Conservation (phyloP, 2,888 invertebrate species). For the Synergus gifuensis region DNA sequence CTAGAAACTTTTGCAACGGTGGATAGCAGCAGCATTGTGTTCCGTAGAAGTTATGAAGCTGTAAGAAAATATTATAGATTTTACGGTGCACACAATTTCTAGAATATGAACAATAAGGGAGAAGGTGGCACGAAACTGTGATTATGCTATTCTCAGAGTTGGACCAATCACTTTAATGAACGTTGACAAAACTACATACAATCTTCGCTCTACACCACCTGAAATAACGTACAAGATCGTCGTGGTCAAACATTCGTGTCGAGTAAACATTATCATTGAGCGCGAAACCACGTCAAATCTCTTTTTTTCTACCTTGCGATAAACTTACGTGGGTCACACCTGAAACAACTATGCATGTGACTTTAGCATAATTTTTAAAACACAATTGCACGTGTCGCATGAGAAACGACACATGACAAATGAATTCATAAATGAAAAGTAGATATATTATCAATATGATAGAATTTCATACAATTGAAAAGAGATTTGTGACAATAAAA, state of each 20-base stretch:
- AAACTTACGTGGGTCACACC: slow-evolving; percentile 47
- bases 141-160: slow-evolving; percentile 52
- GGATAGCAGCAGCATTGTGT: background rate
- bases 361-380: slow-evolving; percentile 12
- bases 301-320: slow-evolving; percentile 48
- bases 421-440: background rate
- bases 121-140: background rate
- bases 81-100: background rate
- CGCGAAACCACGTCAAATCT: slow-evolving; percentile 62
- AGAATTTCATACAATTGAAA: background rate
- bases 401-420: background rate
- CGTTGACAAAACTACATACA: slow-evolving; percentile 68
- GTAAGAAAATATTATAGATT: slow-evolving; percentile 6
- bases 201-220: slow-evolving; percentile 65
- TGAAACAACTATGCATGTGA: slow-evolving; percentile 53
- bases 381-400: slow-evolving; percentile 1
- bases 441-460: slow-evolving; percentile 5
- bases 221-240: slow-evolving; percentile 70
- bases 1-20: background rate
- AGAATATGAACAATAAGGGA: background rate
- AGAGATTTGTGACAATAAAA: background rate
- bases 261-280: slow-evolving; percentile 68
- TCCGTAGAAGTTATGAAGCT: background rate
- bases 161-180: slow-evolving; percentile 53
- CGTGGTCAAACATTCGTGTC: slow-evolving; percentile 69